These are phyloP conservation scores for Capra hircus DNA, from an alignment of 2,113 vertebrate genomes.

Conservation along the genomic window DNA sequence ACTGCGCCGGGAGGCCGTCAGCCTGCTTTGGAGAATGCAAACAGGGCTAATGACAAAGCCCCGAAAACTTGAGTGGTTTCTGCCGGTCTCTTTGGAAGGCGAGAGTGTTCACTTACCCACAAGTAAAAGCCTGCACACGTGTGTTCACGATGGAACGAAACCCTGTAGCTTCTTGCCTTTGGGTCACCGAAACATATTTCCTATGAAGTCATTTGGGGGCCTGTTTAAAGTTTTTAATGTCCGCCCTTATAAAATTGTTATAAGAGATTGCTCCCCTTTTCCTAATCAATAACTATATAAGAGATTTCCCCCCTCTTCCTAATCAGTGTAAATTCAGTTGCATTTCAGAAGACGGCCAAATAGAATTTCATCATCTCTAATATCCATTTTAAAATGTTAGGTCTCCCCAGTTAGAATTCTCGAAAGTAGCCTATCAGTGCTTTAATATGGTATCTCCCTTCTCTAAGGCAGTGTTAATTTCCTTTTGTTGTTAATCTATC, in stretches of 20 bases:
- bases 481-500: constrained; percentile 89
- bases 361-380: constrained; percentile 73
- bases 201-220: constrained; percentile 21
- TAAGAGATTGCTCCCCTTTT: background rate
- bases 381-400: constrained; percentile 83
- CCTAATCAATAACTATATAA: constrained; percentile 24
- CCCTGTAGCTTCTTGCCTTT: background rate
- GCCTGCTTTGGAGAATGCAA: constrained; percentile 80
- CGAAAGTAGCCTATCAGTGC: constrained; percentile 80
- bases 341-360: constrained; percentile 56
- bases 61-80: constrained; percentile 64
- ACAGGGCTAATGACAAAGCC: constrained; percentile 69
- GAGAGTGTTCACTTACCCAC: constrained; percentile 33
- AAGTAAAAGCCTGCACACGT: background rate
- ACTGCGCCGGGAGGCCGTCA: constrained; percentile 80
- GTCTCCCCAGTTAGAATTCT: constrained; percentile 81
- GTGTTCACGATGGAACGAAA: background rate
- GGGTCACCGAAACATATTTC: constrained; percentile 19
- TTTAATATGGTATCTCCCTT: constrained; percentile 85
- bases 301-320: background rate
- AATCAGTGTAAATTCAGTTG: constrained; percentile 62
- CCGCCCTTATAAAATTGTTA: background rate
- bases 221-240: constrained; percentile 4
- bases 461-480: constrained; percentile 86
- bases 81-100: background rate